phyloP scores from a whole-genome alignment of 2,888 invertebrate species.

The Pinctada fucata region DNA sequence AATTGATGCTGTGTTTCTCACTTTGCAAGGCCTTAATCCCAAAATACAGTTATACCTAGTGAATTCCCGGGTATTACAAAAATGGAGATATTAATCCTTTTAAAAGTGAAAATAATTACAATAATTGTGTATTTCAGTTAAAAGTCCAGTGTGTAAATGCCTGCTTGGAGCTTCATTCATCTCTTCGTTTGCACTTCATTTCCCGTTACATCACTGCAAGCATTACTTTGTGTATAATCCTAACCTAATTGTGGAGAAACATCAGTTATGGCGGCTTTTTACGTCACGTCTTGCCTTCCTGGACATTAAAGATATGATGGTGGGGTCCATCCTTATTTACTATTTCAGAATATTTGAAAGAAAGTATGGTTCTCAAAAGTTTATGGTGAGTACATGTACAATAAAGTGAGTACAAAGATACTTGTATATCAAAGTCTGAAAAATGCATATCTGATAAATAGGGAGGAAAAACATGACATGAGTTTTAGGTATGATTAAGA shows the following conservation, averaged over 20 bases:
- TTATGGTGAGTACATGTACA: constrained; percentile 72
- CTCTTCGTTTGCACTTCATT: constrained; percentile 78
- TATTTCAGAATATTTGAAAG: constrained; percentile 80
- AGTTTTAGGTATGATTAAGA: no score
- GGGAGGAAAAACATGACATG: no score
- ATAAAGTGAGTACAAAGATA: neutral
- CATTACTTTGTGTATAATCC: constrained; percentile 77
- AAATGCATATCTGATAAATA: neutral
- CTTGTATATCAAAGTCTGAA: constrained; percentile 4
- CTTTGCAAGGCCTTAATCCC: no score
- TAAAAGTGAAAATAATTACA: no score
- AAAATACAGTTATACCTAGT: no score
- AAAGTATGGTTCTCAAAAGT: constrained; percentile 79
- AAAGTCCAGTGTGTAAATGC: constrained; percentile 79
- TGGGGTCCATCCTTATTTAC: constrained; percentile 79
- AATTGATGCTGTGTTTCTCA: no score
- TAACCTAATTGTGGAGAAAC: constrained; percentile 75
- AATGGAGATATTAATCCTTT: no score
- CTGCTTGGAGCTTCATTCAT: constrained; percentile 78
- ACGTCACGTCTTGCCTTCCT: constrained; percentile 78
- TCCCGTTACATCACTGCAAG: constrained; percentile 76
- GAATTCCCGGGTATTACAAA: no score
- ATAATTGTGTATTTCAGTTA: constrained; percentile 72
- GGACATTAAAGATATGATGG: constrained; percentile 79
- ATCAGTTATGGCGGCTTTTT: constrained; percentile 77